These are phyloP conservation scores for Montipora capricornis DNA, from an alignment of 64 coral and sea anemone species.

Conservation along the genomic window DNA sequence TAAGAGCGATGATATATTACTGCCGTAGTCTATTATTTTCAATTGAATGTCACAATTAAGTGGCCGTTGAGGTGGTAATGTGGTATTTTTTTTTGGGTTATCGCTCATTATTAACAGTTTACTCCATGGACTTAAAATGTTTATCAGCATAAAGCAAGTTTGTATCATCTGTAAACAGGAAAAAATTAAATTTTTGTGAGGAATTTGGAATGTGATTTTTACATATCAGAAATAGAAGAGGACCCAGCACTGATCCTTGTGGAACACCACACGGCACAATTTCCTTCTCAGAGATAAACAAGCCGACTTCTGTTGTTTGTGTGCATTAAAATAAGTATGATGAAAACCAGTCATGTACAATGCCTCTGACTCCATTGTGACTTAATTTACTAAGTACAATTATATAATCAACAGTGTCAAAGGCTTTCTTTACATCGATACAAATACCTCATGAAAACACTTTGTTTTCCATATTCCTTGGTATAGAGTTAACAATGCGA, in stretches of 20 bases:
- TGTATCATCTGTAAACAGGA: conserved; percentile 1
- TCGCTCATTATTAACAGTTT: too few relatives aligned
- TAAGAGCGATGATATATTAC: background rate
- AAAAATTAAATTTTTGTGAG: conserved; percentile 19
- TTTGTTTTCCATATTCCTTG: conserved; percentile 5
- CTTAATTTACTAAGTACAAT: too few relatives aligned
- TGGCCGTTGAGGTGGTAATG: background rate
- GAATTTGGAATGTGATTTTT: conserved; percentile 14
- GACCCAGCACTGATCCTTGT: conserved; percentile 37
- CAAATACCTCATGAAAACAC: conserved; percentile 12
- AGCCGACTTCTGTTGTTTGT: conserved; percentile 34
- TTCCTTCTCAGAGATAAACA: conserved; percentile 38
- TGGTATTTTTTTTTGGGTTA: too few relatives aligned
- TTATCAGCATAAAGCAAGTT: background rate
- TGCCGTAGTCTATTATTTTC: conserved; percentile 4
- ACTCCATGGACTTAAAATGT: background rate
- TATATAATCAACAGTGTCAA: too few relatives aligned
- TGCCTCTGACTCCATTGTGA: conserved; percentile 51
- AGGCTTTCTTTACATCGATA: conserved; percentile 1
- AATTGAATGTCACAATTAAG: conserved; percentile 15
- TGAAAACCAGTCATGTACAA: conserved; percentile 57
- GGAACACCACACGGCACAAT: conserved; percentile 33
- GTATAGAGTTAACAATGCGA: too few relatives aligned
- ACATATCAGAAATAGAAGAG: conserved; percentile 61
- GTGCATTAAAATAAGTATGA: conserved; percentile 38